Conservation (phyloP, 2,113 vertebrate species). For the Catharus bicknelli region DNA sequence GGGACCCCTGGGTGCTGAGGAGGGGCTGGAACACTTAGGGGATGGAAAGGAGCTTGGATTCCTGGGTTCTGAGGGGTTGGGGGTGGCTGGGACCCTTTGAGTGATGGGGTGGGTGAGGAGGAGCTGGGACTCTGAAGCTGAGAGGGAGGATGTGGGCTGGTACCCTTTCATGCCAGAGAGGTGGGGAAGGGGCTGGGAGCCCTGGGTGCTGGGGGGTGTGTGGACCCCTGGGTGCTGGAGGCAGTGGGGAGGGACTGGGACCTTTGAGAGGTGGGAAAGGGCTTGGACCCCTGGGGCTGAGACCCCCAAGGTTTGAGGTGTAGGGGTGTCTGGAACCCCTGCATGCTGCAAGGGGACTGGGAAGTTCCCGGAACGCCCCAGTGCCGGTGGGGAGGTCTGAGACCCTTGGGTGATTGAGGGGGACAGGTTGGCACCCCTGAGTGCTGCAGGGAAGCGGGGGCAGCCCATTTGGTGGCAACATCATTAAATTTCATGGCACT, state of each 20-base stretch:
- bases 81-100: not conserved
- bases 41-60: not conserved
- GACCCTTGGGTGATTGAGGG: not conserved
- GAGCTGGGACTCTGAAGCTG: not conserved
- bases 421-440: not conserved
- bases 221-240: not conserved
- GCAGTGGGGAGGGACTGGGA: not conserved
- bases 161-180: not conserved
- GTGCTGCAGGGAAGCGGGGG: rapidly evolving
- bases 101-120: not conserved
- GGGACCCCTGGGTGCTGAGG: not conserved
- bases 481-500: not conserved
- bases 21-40: not conserved
- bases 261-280: not conserved
- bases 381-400: rapidly evolving
- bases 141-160: not conserved
- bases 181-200: not conserved
- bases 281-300: not conserved
- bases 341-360: not conserved
- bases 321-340: not conserved
- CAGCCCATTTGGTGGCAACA: not conserved
- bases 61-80: not conserved
- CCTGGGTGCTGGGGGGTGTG: not conserved
- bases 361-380: not conserved
- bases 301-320: not conserved